A percentile compares a stretch with the other conserved stretches of the same genome.
Evolutionary conservation across 2,113 vertebrate genomes (phyloP).

Genomic region (Ptilonorhynchus violaceus): DNA sequence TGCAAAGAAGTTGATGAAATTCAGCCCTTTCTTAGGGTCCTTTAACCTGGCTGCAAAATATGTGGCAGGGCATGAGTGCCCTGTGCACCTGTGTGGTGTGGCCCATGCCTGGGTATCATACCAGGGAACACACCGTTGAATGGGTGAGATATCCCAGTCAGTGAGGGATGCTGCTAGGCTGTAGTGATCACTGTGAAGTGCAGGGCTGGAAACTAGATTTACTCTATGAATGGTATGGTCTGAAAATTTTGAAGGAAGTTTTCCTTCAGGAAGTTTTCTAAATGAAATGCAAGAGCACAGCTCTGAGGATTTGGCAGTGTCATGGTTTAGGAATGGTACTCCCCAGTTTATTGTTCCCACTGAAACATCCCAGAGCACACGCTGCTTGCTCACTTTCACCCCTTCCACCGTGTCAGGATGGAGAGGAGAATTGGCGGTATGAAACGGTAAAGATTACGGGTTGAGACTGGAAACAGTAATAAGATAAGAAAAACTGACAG

Average conservation of each 20-base stretch:
- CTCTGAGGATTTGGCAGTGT: background rate
- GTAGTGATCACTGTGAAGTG: background rate
- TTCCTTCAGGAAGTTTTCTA: background rate
- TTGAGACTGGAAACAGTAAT: background rate
- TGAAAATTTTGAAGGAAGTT: background rate
- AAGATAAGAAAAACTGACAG: background rate
- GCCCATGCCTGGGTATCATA: background rate
- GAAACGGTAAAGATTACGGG: background rate
- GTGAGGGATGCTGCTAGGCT: background rate
- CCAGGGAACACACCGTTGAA: rapidly evolving
- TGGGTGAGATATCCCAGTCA: background rate
- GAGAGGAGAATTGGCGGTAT: background rate
- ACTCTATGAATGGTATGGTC: background rate
- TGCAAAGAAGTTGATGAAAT: background rate
- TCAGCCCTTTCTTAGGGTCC: background rate
- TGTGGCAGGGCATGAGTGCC: rapidly evolving
- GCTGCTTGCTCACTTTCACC: background rate
- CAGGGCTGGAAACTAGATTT: background rate
- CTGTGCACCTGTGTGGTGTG: rapidly evolving
- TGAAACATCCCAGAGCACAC: background rate
- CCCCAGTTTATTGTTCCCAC: background rate
- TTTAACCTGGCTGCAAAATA: background rate
- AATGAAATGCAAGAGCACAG: rapidly evolving
- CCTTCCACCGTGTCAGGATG: rapidly evolving
- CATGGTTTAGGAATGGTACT: background rate